Conservation (phyloP, 1,140 invertebrate genomes). For the Antheraea pernyi region DNA sequence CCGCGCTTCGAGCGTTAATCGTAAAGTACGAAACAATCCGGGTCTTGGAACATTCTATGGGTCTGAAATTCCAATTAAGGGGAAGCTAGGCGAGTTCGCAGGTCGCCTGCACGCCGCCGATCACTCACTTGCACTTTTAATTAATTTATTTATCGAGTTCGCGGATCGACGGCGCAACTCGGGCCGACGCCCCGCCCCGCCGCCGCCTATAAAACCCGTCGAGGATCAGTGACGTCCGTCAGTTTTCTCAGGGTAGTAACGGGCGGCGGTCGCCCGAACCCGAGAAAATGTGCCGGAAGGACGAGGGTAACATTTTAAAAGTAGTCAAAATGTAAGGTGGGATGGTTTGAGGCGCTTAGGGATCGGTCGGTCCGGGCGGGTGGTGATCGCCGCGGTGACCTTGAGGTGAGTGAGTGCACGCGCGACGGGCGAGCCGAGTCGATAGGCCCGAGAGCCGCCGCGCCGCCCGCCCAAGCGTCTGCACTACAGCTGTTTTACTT, state of each 20-base stretch:
- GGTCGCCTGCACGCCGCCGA: conserved; percentile 64
- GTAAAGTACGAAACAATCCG: conserved; percentile 39
- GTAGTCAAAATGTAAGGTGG: conserved; percentile 46
- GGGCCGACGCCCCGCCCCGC: conserved; percentile 68
- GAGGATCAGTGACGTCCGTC: conserved; percentile 63
- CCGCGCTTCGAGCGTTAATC: conserved; percentile 26
- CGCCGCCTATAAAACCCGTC: conserved; percentile 59
- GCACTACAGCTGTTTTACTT: conserved; percentile 72
- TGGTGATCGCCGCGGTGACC: conserved; percentile 44
- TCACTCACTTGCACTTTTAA: conserved; percentile 79
- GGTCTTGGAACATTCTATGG: conserved; percentile 38
- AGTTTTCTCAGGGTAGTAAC: conserved; percentile 68
- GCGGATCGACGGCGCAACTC: conserved; percentile 75
- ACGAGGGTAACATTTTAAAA: conserved; percentile 60
- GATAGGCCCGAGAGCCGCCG: conserved; percentile 45
- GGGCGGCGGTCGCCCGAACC: conserved; percentile 54
- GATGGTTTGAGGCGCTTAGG: conserved; percentile 35
- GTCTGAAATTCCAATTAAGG: conserved; percentile 68
- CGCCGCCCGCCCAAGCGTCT: conserved; percentile 66
- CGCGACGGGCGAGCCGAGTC: conserved; percentile 46
- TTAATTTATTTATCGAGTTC: conserved; percentile 79
- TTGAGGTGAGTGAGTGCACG: conserved; percentile 68
- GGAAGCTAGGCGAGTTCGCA: conserved; percentile 60
- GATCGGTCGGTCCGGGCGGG: conserved; percentile 36
- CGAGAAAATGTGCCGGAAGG: conserved; percentile 56